These are phyloP conservation scores for Sceloporus tristichus DNA, from an alignment of 2,113 vertebrate species.

Conservation along the genomic window DNA sequence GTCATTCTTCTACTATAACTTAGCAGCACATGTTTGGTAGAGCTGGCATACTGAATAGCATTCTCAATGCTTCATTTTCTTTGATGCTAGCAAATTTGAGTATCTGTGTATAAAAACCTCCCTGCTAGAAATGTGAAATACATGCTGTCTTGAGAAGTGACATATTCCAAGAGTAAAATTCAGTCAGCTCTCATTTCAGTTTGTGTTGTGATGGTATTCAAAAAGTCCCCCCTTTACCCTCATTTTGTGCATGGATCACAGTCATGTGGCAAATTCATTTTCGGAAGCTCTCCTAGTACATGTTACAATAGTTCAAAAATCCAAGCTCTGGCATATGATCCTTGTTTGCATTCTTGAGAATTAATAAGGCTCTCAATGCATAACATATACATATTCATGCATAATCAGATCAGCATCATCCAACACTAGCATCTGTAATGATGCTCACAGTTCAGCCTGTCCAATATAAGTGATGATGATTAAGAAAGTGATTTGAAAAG, in stretches of 20 bases:
- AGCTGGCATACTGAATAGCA: conserved; percentile 19
- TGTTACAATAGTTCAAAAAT: conserved; percentile 29
- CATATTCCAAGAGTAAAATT: neutral
- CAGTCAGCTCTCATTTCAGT: rapidly evolving
- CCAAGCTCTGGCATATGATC: neutral
- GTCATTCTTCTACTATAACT: neutral
- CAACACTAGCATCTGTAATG: neutral
- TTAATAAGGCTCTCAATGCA: conserved; percentile 52
- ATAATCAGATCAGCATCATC: conserved; percentile 23
- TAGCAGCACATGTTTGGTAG: neutral
- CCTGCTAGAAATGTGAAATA: conserved; percentile 28
- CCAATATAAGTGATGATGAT: conserved; percentile 24
- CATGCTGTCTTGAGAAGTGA: neutral
- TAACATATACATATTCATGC: conserved; percentile 26
- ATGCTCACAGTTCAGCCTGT: neutral
- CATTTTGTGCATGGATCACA: neutral
- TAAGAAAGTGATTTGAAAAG: conserved; percentile 1
- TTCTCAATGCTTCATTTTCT: conserved; percentile 27
- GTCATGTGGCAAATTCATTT: conserved; percentile 48
- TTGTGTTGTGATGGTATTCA: conserved; percentile 17
- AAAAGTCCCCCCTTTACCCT: conserved; percentile 31
- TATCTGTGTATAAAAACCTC: conserved; percentile 1
- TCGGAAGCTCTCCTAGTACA: conserved; percentile 15
- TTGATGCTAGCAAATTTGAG: neutral
- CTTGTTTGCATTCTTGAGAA: conserved; percentile 47